These are phyloP conservation scores for Rhynchomys soricoides DNA, from an alignment of 2,113 vertebrate genomes.

Conservation along the genomic window DNA sequence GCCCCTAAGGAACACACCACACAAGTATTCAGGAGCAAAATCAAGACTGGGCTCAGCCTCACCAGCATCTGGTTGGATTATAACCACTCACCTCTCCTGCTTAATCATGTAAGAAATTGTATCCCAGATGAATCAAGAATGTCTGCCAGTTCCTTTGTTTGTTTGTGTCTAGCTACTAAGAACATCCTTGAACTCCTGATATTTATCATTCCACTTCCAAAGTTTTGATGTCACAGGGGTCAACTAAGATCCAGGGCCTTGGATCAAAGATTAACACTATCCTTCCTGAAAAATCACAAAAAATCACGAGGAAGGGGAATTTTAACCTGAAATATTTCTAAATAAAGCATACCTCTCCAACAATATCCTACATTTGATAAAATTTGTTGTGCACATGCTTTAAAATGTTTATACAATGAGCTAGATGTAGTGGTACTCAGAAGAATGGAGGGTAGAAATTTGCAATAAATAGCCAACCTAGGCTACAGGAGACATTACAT, in stretches of 20 bases:
- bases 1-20: slow-evolving; percentile 84
- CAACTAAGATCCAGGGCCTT: neutral
- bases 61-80: too few relatives aligned
- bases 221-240: neutral
- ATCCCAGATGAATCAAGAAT: neutral
- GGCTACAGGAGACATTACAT: neutral
- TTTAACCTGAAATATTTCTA: neutral
- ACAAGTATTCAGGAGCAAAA: neutral
- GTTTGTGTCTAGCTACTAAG: neutral
- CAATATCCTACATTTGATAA: neutral
- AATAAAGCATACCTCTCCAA: neutral
- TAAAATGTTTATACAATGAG: neutral
- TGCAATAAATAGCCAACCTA: neutral
- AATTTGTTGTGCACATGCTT: neutral
- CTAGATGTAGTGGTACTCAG: neutral
- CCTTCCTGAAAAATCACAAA: neutral
- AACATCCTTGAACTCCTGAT: neutral
- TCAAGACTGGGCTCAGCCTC: neutral
- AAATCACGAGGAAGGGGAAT: neutral
- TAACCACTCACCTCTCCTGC: too few relatives aligned
- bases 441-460: neutral
- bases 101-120: neutral
- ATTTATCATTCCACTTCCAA: neutral
- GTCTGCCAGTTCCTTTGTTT: neutral
- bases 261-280: neutral